phyloP scores from a whole-genome alignment of 2,113 vertebrate genomes.

The Gulo gulo region DNA sequence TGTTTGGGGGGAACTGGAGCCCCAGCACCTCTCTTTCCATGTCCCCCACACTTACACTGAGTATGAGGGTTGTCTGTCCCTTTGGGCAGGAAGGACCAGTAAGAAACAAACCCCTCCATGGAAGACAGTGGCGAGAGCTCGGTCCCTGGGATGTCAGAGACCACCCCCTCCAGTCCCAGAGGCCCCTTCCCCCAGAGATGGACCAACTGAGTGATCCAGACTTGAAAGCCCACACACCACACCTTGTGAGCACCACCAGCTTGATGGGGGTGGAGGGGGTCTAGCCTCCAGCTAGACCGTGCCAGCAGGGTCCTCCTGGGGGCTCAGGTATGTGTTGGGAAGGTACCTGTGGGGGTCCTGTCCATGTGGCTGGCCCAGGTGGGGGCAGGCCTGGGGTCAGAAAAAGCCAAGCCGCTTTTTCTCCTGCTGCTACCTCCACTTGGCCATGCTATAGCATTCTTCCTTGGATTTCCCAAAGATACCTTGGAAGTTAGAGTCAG shows the following conservation, averaged over 20 bases:
- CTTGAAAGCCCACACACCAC: not conserved
- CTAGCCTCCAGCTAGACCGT: not conserved
- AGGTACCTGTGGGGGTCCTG: fast-evolving
- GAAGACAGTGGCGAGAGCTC: not conserved
- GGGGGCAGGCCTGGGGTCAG: constrained; percentile 73
- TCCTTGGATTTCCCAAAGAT: constrained; percentile 88
- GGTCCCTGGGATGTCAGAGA: not conserved
- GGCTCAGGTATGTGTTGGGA: not conserved
- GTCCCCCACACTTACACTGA: not conserved
- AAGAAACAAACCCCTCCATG: not conserved
- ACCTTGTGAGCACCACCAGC: not conserved
- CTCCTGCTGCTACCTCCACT: constrained; percentile 91
- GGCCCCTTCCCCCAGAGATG: not conserved
- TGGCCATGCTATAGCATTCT: constrained; percentile 90
- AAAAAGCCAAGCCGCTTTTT: constrained; percentile 93
- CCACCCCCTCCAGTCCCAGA: too few species aligned
- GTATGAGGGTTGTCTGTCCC: not conserved
- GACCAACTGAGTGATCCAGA: not conserved
- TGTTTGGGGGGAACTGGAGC: not conserved
- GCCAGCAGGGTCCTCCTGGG: not conserved
- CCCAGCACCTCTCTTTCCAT: not conserved
- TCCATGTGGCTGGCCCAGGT: fast-evolving
- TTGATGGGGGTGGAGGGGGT: not conserved
- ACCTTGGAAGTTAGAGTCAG: constrained; percentile 88
- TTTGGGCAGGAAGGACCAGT: not conserved